A percentile compares a stretch with the other conserved stretches of the same genome.
Conservation (phyloP, 2,797 vertebrate genomes). For the Gila robusta region DNA sequence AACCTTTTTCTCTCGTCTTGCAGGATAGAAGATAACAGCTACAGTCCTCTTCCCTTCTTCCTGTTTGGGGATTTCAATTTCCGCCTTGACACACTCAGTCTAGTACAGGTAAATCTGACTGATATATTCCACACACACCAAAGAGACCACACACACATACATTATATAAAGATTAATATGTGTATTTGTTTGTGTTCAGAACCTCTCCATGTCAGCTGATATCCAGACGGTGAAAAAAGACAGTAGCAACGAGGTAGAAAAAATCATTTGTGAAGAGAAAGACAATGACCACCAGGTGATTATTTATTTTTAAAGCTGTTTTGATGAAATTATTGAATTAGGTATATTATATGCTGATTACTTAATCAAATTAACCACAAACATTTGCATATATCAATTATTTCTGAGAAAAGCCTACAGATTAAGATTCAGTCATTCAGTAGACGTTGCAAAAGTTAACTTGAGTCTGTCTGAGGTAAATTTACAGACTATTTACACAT, state of each 20-base stretch:
- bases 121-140: neutral
- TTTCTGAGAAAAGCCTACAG: neutral
- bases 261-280: slow-evolving; percentile 81
- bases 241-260: slow-evolving; percentile 78
- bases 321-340: neutral
- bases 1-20: slow-evolving; percentile 8
- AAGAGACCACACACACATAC: neutral
- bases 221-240: slow-evolving; percentile 77
- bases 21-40: slow-evolving; percentile 73
- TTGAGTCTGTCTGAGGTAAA: neutral
- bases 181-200: slow-evolving; percentile 68
- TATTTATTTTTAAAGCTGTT: neutral
- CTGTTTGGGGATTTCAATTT: slow-evolving; percentile 89
- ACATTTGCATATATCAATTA: neutral
- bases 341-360: neutral
- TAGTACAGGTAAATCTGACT: slow-evolving; percentile 77
- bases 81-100: slow-evolving; percentile 79
- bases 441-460: neutral
- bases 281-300: slow-evolving; percentile 80
- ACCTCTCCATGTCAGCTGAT: slow-evolving; percentile 75
- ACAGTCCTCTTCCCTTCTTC: slow-evolving; percentile 78
- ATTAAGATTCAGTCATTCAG: neutral
- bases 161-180: neutral
- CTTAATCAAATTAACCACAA: neutral
- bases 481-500: neutral